Evolutionary conservation across 2,113 vertebrate genomes (phyloP).

Genomic region (Chloebia gouldiae): DNA sequence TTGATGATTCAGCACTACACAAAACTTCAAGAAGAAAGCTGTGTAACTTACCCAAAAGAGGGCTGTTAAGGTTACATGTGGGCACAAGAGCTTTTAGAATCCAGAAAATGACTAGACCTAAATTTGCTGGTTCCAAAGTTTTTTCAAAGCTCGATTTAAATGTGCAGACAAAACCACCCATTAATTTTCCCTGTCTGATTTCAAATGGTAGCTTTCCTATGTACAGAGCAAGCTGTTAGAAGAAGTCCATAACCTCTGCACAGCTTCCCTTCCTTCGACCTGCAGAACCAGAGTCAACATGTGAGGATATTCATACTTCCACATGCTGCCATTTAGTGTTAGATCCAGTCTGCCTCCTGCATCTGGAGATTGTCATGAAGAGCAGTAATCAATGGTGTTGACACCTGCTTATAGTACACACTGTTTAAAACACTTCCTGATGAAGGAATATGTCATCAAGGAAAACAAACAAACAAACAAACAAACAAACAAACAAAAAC

Average conservation of each 20-base stretch:
- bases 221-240: neutral
- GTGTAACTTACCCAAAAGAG: neutral
- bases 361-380: neutral
- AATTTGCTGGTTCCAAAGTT: neutral
- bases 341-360: neutral
- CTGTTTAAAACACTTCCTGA: neutral
- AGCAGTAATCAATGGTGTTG: neutral
- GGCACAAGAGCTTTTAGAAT: neutral
- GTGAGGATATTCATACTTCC: neutral
- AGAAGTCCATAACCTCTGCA: no score
- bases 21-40: neutral
- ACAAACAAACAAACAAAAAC: neutral
- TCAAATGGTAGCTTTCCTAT: neutral
- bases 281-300: neutral
- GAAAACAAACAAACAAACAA: neutral
- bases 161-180: neutral
- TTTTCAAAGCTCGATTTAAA: neutral
- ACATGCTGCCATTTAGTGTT: neutral
- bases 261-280: fast-evolving
- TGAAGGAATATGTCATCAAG: neutral
- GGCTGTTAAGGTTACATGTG: neutral
- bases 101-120: neutral
- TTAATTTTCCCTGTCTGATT: neutral
- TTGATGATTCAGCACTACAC: neutral
- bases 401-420: neutral